Conservation (phyloP, 2,113 vertebrate species). For the Aythya baeri region DNA sequence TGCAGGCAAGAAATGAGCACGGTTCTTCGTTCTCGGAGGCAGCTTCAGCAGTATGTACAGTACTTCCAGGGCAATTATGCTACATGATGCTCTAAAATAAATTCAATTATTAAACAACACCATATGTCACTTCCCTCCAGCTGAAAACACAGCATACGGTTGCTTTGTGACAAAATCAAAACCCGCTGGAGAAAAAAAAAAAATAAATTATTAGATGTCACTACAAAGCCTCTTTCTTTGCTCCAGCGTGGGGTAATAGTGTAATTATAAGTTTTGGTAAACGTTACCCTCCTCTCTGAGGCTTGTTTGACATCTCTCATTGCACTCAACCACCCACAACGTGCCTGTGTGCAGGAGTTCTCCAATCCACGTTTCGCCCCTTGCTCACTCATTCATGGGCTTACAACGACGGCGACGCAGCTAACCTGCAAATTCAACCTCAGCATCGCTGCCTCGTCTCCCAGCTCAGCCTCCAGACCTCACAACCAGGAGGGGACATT, state of each 20-base stretch:
- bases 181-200: not conserved
- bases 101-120: conserved; percentile 56
- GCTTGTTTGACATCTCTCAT: not conserved
- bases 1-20: not conserved
- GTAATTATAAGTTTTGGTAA: not conserved
- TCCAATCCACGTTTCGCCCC: not conserved
- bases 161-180: conserved; percentile 1
- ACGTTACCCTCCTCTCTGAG: not conserved
- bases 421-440: not conserved
- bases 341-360: not conserved
- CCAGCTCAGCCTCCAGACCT: not conserved
- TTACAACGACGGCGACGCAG: not conserved
- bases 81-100: conserved; percentile 46
- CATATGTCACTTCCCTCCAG: conserved; percentile 48
- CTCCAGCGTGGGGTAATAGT: not conserved
- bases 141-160: not conserved
- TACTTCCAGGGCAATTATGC: conserved; percentile 22
- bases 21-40: not conserved
- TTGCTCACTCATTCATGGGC: fast-evolving
- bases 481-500: not conserved
- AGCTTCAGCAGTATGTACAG: not conserved
- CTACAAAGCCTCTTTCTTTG: not conserved
- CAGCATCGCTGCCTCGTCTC: fast-evolving
- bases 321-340: not conserved
- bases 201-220: not conserved